A percentile compares a stretch with the other conserved stretches of the same genome.
Evolutionary conservation across 2,113 vertebrate species (phyloP).

Genomic region (Solenodon paradoxus): DNA sequence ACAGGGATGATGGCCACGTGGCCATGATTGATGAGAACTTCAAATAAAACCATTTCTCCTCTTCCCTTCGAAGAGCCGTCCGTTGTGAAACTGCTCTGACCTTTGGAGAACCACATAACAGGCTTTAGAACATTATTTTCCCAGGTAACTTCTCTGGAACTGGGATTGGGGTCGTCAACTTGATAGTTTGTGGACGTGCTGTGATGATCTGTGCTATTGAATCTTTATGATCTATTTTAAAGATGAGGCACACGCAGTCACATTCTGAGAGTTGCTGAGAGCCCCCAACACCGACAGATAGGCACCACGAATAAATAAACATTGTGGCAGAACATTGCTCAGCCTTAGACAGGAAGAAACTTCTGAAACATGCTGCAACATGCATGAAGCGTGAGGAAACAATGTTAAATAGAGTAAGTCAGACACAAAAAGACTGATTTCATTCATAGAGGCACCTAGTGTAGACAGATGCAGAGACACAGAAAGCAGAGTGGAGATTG

Average conservation of each 20-base stretch:
- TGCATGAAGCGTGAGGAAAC: background rate
- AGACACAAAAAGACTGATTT: background rate
- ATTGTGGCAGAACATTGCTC: background rate
- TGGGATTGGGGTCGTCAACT: background rate
- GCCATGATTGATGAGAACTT: background rate
- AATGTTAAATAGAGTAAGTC: background rate
- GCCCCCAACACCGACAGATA: no score
- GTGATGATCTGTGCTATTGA: background rate
- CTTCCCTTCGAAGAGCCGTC: background rate
- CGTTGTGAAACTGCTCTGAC: background rate
- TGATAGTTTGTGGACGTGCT: no score
- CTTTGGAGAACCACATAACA: background rate
- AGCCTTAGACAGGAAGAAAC: background rate
- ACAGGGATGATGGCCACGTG: background rate
- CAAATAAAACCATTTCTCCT: background rate
- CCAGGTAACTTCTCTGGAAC: background rate
- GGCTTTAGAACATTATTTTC: background rate
- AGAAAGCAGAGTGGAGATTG: background rate
- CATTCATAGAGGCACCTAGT: no score
- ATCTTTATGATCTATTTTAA: background rate
- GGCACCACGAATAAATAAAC: no score
- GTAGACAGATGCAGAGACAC: background rate
- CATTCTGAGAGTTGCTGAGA: background rate
- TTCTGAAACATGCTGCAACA: fast-evolving
- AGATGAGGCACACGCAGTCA: background rate